Evolutionary conservation across 2,113 vertebrate species (phyloP).

Genomic region (Catharus minimus): DNA sequence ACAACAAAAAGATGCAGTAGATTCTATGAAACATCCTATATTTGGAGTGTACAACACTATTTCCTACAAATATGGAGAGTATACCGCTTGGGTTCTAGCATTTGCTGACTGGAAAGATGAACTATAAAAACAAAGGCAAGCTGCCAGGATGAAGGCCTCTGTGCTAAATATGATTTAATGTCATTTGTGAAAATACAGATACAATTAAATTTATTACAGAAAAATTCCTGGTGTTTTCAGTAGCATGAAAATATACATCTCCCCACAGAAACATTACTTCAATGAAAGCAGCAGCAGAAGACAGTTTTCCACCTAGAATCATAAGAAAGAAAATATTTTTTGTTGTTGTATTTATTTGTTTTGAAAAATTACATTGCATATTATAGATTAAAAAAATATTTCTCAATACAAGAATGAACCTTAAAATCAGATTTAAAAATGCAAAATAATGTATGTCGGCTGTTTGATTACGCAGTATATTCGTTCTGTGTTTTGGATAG

Average conservation of each 20-base stretch:
- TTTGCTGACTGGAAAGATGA: constrained; percentile 26
- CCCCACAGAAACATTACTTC: constrained; percentile 24
- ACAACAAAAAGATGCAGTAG: constrained; percentile 38
- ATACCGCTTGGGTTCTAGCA: constrained; percentile 17
- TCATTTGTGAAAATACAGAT: background rate
- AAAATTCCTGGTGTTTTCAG: background rate
- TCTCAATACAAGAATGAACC: background rate
- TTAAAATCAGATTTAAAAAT: background rate
- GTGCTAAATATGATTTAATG: constrained; percentile 14
- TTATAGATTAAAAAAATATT: background rate
- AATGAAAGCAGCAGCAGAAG: constrained; percentile 45
- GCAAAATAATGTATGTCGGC: background rate
- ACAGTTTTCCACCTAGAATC: constrained; percentile 35
- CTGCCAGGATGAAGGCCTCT: constrained; percentile 51
- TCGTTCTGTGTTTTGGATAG: background rate
- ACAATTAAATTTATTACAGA: constrained; percentile 24
- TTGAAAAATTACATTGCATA: background rate
- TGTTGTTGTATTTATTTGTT: background rate
- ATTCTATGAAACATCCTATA: background rate
- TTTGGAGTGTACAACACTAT: constrained; percentile 33
- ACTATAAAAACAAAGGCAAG: constrained; percentile 43
- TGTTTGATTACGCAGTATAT: background rate
- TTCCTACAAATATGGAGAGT: background rate
- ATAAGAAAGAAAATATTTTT: constrained; percentile 38
- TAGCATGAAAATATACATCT: constrained; percentile 24